Evolutionary conservation across 2,888 invertebrate genomes (phyloP).

Genomic region (Oxyscelio sp.): DNA sequence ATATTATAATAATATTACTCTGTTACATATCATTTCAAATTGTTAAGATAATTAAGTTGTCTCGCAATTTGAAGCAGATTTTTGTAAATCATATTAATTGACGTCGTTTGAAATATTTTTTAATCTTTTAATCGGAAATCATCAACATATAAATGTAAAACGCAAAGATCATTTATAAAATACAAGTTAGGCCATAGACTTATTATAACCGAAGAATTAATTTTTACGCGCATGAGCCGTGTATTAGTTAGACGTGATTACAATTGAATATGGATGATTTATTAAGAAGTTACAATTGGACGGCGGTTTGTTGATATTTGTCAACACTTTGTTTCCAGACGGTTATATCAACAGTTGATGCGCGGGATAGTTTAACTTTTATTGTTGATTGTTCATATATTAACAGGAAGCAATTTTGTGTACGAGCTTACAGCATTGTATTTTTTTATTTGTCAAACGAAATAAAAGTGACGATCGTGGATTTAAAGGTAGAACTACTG

Average conservation of each 20-base stretch:
- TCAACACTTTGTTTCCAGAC: background rate
- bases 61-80: too few relatives aligned
- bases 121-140: too few relatives aligned
- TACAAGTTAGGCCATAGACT: too few relatives aligned
- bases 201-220: background rate
- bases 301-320: background rate
- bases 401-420: conserved; percentile 5
- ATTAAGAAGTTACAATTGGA: conserved; percentile 8
- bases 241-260: background rate
- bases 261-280: background rate
- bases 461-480: background rate
- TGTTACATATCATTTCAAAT: too few relatives aligned
- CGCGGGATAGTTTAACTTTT: conserved; percentile 17
- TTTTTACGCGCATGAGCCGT: background rate
- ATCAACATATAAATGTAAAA: too few relatives aligned
- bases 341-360: conserved; percentile 12
- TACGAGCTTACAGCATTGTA: background rate
- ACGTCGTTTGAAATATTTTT: too few relatives aligned
- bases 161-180: too few relatives aligned
- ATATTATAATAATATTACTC: too few relatives aligned
- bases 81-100: too few relatives aligned
- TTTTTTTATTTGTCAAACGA: background rate
- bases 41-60: too few relatives aligned
- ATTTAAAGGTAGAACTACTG: too few relatives aligned
- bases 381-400: conserved; percentile 25